Evolutionary conservation across 1,140 invertebrate genomes (phyloP).

Genomic region (Pomacea maculata): DNA sequence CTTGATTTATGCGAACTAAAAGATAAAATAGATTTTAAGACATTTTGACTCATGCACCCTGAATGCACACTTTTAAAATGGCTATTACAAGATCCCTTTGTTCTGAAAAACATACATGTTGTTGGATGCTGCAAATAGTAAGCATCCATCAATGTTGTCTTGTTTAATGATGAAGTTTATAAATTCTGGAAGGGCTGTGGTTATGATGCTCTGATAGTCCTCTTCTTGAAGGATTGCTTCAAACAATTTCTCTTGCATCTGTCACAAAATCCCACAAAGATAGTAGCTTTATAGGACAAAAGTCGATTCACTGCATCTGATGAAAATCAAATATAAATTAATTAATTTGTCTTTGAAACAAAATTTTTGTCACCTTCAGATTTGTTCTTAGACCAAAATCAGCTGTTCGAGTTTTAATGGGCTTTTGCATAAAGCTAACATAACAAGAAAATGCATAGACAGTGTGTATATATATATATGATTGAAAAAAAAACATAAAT

Average conservation of each 20-base stretch:
- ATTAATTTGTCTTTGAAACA: not conserved
- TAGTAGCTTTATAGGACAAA: not conserved
- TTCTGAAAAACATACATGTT: slow-evolving; percentile 17
- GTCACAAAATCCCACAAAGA: slow-evolving; percentile 9
- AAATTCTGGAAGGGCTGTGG: slow-evolving; percentile 10
- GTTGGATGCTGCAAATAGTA: slow-evolving; percentile 30
- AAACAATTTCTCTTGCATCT: slow-evolving; percentile 31
- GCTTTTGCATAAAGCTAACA: too few relatives aligned
- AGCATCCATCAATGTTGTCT: slow-evolving; percentile 30
- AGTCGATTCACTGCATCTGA: not conserved
- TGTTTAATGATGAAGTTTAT: slow-evolving; percentile 22
- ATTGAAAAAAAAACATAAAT: too few relatives aligned
- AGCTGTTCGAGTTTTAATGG: too few relatives aligned
- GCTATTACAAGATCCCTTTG: not conserved
- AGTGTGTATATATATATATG: too few relatives aligned
- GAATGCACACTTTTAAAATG: not conserved
- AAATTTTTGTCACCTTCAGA: too few relatives aligned
- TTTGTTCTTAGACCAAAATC: too few relatives aligned
- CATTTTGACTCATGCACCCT: too few relatives aligned
- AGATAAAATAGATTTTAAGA: not conserved
- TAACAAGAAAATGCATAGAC: too few relatives aligned
- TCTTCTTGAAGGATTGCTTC: slow-evolving; percentile 23
- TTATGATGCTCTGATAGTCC: slow-evolving; percentile 26
- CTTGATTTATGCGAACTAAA: not conserved
- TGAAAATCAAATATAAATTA: not conserved